Percentiles rank a stretch among this genome's conserved stretches.
These are phyloP conservation scores for Ficedula albicollis DNA, from an alignment of 2,797 vertebrate genomes.

Conservation along the genomic window DNA sequence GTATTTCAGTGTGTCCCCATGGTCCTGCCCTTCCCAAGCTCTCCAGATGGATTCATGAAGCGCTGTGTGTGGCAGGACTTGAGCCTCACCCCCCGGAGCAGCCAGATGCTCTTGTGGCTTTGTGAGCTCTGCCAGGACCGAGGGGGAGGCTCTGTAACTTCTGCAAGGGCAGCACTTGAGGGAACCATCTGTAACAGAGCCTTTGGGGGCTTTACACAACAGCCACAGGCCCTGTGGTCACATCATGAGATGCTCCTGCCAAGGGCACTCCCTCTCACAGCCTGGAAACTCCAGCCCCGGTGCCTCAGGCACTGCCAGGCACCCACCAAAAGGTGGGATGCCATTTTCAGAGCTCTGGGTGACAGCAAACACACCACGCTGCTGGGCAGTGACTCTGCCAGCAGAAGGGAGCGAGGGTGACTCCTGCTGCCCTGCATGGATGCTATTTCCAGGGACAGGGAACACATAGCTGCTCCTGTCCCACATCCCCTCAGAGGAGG, in stretches of 20 bases:
- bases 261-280: too few relatives aligned
- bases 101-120: constrained; percentile 22
- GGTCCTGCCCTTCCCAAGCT: neutral
- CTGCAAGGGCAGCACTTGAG: neutral
- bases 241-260: neutral
- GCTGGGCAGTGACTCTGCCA: neutral
- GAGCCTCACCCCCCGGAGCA: fast-evolving
- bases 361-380: neutral
- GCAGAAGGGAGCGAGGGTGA: neutral
- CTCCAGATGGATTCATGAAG: neutral
- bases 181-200: neutral
- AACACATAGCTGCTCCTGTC: neutral
- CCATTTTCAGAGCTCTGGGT: neutral
- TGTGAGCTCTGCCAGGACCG: neutral
- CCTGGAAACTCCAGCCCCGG: neutral
- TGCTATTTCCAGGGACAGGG: neutral
- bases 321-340: neutral
- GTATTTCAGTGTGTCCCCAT: neutral
- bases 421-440: neutral
- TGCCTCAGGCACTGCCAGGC: neutral
- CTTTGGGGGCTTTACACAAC: neutral
- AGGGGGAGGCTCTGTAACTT: neutral
- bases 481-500: neutral
- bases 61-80: neutral
- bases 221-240: neutral